phyloP scores from a whole-genome alignment of 2,888 invertebrate genomes.

The Cryptocheilus praepositus region DNA sequence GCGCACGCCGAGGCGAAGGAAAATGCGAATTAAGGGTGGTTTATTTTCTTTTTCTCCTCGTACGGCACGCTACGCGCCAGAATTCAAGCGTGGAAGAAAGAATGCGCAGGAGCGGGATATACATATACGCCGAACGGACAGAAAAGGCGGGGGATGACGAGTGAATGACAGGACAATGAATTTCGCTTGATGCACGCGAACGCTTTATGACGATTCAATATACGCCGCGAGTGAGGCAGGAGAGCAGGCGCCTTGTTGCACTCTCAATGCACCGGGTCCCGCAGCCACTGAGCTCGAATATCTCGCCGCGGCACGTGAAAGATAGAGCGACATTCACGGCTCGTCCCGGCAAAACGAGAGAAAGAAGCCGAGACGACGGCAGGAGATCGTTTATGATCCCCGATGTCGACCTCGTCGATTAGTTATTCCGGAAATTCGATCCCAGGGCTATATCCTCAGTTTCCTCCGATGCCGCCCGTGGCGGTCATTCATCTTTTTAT shows the following conservation, averaged over 20 bases:
- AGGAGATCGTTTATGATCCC: slow-evolving; percentile 5
- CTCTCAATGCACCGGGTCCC: slow-evolving; percentile 46
- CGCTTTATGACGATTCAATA: slow-evolving; percentile 75
- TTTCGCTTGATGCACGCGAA: slow-evolving; percentile 70
- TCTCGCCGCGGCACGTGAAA: slow-evolving; percentile 22
- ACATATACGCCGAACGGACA: slow-evolving; percentile 24
- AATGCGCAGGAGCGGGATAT: background rate
- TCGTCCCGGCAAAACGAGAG: too few relatives aligned
- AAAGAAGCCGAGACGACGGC: background rate
- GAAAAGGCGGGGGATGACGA: slow-evolving; percentile 71
- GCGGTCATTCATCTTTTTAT: too few relatives aligned
- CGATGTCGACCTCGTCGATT: slow-evolving; percentile 25
- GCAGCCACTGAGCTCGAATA: slow-evolving; percentile 40
- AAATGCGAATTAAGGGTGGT: slow-evolving; percentile 70
- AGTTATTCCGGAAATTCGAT: slow-evolving; percentile 41
- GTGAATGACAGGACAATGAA: slow-evolving; percentile 75
- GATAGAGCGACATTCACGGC: too few relatives aligned
- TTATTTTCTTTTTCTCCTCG: slow-evolving; percentile 59
- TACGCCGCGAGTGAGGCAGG: slow-evolving; percentile 25
- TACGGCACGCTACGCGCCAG: slow-evolving; percentile 27
- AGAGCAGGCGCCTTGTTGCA: slow-evolving; percentile 40
- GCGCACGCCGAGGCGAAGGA: slow-evolving; percentile 46
- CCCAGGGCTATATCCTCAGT: slow-evolving; percentile 16
- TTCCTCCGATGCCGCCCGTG: background rate
- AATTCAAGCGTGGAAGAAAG: slow-evolving; percentile 27